Conservation (phyloP, 2,888 invertebrate species). For the Ectemnius lituratus region DNA sequence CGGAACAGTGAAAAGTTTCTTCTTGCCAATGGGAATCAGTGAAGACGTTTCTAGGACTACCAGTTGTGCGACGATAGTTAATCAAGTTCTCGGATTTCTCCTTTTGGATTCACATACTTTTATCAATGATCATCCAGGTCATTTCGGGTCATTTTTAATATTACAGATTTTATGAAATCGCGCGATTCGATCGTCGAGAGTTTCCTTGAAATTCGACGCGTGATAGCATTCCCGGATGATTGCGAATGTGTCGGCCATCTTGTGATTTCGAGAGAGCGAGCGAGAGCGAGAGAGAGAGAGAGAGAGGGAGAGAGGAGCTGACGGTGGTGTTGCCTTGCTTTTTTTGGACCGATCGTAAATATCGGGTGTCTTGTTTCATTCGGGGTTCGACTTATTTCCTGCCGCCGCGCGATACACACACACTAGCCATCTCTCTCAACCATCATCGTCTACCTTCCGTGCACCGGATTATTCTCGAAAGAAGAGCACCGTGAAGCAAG, state of each 20-base stretch:
- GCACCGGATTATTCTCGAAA: conserved; percentile 1
- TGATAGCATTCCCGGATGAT: not conserved
- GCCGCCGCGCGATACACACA: conserved; percentile 12
- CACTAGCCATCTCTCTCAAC: too few species aligned
- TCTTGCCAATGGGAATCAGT: not conserved
- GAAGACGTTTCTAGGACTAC: not conserved
- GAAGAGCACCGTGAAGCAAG: not conserved
- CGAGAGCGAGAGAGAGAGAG: conserved; percentile 4
- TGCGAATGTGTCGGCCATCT: conserved; percentile 28
- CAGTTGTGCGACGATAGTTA: conserved; percentile 17
- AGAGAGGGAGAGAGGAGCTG: conserved; percentile 1
- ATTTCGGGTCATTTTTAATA: too few species aligned
- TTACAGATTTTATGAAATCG: too few species aligned
- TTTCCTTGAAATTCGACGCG: not conserved
- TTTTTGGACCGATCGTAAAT: conserved; percentile 39
- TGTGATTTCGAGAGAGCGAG: conserved; percentile 24
- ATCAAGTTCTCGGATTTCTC: too few species aligned
- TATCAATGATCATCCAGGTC: not conserved
- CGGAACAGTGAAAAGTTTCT: conserved; percentile 34
- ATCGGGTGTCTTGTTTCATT: conserved; percentile 46
- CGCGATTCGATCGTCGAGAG: too few species aligned
- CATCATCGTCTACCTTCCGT: not conserved
- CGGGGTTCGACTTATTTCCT: conserved; percentile 21
- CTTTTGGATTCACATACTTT: not conserved
- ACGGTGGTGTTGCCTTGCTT: conserved; percentile 33